Conservation (phyloP, 2,797 vertebrate genomes). For the Megaceryle alcyon region DNA sequence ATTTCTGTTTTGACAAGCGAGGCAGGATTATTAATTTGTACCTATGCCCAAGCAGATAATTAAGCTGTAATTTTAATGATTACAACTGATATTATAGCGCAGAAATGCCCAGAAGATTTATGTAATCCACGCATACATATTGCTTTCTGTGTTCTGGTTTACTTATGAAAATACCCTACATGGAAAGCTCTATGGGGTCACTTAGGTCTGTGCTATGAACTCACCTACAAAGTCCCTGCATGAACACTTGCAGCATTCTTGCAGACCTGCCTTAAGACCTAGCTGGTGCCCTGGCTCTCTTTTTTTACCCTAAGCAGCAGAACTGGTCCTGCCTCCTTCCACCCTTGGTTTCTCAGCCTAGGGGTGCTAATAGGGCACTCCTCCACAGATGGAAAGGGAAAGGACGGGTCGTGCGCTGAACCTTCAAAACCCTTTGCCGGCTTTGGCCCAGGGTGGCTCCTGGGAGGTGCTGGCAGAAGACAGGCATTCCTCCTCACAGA, state of each 20-base stretch:
- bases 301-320: background rate
- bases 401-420: background rate
- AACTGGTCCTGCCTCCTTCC: background rate
- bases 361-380: background rate
- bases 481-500: accelerated
- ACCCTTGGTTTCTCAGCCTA: background rate
- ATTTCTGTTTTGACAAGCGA: conserved; percentile 4
- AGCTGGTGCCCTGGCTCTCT: background rate
- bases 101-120: background rate
- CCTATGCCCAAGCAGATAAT: background rate
- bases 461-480: background rate
- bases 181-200: background rate
- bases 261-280: background rate
- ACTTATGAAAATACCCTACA: background rate
- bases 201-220: background rate
- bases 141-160: background rate
- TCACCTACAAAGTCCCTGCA: accelerated
- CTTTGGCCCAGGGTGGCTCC: background rate
- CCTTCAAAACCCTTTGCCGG: background rate
- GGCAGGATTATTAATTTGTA: conserved; percentile 12
- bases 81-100: background rate
- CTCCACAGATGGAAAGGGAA: background rate
- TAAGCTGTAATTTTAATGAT: background rate
- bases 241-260: background rate
- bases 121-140: background rate